Evolutionary conservation across 2,113 vertebrate genomes (phyloP), one percentile per base, ranked within the genome.

Genomic region (Proterorhinus semilunaris): DNA sequence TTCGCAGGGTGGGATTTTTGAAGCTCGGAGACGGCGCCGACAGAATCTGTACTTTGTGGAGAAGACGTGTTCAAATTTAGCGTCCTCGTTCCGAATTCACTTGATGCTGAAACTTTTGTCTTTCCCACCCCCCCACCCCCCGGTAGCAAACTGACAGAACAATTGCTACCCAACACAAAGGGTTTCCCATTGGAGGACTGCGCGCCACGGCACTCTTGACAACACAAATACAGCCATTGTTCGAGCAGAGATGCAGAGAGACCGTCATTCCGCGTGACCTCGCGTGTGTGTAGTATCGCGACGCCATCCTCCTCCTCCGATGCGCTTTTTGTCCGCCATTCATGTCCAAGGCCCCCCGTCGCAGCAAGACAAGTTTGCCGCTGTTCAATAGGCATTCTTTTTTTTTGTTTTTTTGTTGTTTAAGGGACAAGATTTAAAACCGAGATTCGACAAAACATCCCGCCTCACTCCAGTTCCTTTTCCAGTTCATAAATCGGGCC

Each of bases 291-390:
- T 64, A 71, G 82, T 64, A 57, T 50, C 53, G 82, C 72, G 72
- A 75, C 68, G 76, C 76, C 66, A 79, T 61, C 44, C 58, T 69
- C 44, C 59, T 67, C 46, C 75, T 74, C 65, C 76, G 64, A 83
- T 81, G 69, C 54, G 68, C 66, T 71, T 77, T 82, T 69, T 71
- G 69, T 75, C 48, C 65, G 71, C 81, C 66, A 78, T 82, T 86
- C 77, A 74, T 70, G 80, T 85, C 65, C 68, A 77, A 80, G 80
- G 75, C 74, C 87, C 81, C 79, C 79, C 57, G 78, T 68, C 71
- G 74, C 74, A 72, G 66, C 50, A 0, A 77, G 66, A 71, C 57
- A 67, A 66, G 75, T 83, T 80, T 13, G 8, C 44, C 58, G 21
- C n/a, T 48, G n/a, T 63, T 48, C 44, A 5, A 4, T n/a, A 10